Percentiles rank a stretch among this genome's conserved stretches.
These are phyloP conservation scores for Cryptotermes secundus DNA, from an alignment of 1,140 invertebrate species.

Conservation along the genomic window DNA sequence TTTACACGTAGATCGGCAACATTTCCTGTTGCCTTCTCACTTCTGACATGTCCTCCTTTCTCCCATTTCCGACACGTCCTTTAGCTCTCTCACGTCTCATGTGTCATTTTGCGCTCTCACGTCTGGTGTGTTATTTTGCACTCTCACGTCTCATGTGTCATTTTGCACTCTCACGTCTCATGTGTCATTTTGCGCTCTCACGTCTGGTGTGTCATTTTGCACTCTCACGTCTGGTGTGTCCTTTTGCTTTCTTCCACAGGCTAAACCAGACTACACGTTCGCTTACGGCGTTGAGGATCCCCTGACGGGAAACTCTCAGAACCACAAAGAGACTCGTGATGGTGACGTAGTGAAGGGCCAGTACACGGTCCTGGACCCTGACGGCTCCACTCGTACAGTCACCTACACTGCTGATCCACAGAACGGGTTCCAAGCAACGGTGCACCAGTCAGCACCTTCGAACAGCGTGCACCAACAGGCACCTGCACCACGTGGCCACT, in stretches of 20 bases:
- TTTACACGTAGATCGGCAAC: too few species aligned
- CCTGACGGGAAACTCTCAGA: conserved; percentile 33
- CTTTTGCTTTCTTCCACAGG: conserved; percentile 25
- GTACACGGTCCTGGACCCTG: conserved; percentile 41
- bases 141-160: too few species aligned
- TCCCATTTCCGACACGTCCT: too few species aligned
- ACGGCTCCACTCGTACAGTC: conserved; percentile 39
- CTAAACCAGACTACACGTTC: conserved; percentile 34
- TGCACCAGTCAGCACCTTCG: conserved; percentile 27
- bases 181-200: too few species aligned
- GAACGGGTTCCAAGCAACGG: conserved; percentile 42
- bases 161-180: too few species aligned
- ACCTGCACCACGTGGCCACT: neutral
- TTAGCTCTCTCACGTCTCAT: too few species aligned
- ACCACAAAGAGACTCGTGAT: conserved; percentile 38
- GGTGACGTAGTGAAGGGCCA: conserved; percentile 40
- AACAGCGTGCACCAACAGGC: neutral
- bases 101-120: too few species aligned
- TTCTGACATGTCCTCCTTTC: too few species aligned
- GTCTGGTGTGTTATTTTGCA: too few species aligned
- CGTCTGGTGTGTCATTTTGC: too few species aligned
- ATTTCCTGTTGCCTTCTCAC: too few species aligned
- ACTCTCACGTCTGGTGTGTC: neutral
- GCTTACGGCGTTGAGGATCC: conserved; percentile 36
- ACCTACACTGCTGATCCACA: conserved; percentile 39